Base-by-base conservation (phyloP, 2,888 invertebrate genomes). In the Charanyca ferruginea region DNA sequence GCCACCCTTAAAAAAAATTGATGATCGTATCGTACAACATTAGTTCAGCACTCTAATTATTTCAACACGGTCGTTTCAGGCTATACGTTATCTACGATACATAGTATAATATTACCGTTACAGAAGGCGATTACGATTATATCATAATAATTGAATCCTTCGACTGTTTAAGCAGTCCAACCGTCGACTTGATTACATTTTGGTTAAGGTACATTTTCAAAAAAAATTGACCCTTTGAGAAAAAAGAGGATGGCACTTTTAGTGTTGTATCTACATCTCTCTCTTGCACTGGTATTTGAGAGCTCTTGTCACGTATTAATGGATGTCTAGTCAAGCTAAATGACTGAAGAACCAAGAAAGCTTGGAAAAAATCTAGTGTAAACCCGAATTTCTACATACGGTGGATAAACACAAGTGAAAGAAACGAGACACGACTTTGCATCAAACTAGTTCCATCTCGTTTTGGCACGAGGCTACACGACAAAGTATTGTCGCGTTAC, bases 91-190 rank as follows among this genome's bases (percentile, higher is more conserved):
- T 48, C 75, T 75, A 75, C 75, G 35, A 60, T n/a, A n/a, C 52
- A 62, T 75, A 75, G 58, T 54, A 62, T 79, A 60, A 66, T 79
- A 75, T 66, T 66, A 79, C 74, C 48, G 74, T 75, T 76, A 75
- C 60, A 79, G 67, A 66, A 76, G 76, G 80, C 76, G 59, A 64
- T 68, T 75, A 68, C 76, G 76, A 79, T 79, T 79, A 79, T 64
- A 75, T 60, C 47, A 66, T 74, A 78, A 60, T 79, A 76, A 68
- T 79, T 76, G 79, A 74, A 75, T 68, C 45, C 48, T 44, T 59
- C 25, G 74, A 73, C 66, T 57, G 48, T 47, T 47, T n/a, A n/a
- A n/a, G 35, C 75, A 55, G 76, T 60, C 69, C 64, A 48, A 75
- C 76, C 80, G 69, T 79, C 76, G 80, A 69, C 38, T 25, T 18